These are phyloP conservation scores for Acropora yongei DNA, from an alignment of 64 coral and sea anemone genomes.

Conservation along the genomic window DNA sequence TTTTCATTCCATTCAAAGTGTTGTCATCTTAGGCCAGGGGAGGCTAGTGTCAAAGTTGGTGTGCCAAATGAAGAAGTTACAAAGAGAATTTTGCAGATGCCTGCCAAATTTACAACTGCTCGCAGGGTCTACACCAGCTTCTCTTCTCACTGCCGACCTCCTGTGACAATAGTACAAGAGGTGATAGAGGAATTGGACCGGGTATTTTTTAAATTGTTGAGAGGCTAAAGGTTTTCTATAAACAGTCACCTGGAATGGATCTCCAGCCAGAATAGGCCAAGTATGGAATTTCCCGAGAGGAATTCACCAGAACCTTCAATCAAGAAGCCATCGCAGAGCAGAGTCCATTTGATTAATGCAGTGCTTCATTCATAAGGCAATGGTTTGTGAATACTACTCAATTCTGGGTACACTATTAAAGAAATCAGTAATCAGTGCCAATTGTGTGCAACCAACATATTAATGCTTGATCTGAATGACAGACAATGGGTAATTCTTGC, in stretches of 20 bases:
- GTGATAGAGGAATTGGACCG: slow-evolving; percentile 26
- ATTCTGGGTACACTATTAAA: slow-evolving; percentile 22
- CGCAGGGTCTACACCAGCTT: slow-evolving; percentile 45
- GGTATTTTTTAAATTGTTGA: slow-evolving; percentile 27
- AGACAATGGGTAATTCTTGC: slow-evolving; percentile 6
- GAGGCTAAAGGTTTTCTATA: slow-evolving; percentile 43
- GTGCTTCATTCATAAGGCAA: slow-evolving; percentile 24
- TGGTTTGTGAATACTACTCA: slow-evolving; percentile 24
- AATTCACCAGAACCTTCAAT: slow-evolving; percentile 45
- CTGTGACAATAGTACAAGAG: slow-evolving; percentile 13
- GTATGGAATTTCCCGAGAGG: slow-evolving; percentile 36
- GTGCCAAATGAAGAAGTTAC: background rate
- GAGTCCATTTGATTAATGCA: slow-evolving; percentile 36
- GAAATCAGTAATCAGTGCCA: slow-evolving; percentile 36
- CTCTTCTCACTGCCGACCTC: slow-evolving; percentile 7
- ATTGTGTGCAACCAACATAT: slow-evolving; percentile 24
- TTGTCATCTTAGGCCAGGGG: slow-evolving; percentile 23
- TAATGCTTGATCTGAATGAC: slow-evolving; percentile 27
- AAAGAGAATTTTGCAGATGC: slow-evolving; percentile 21
- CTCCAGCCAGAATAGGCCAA: slow-evolving; percentile 31
- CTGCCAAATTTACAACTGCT: slow-evolving; percentile 35
- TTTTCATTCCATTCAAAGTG: slow-evolving; percentile 26
- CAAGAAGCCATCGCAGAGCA: slow-evolving; percentile 47
- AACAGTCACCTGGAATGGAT: slow-evolving; percentile 21
- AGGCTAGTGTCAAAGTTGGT: slow-evolving; percentile 28